Percentiles rank a stretch among this genome's conserved stretches.
phyloP scores from a whole-genome alignment of 2,113 vertebrate genomes.

The Rostratula benghalensis region DNA sequence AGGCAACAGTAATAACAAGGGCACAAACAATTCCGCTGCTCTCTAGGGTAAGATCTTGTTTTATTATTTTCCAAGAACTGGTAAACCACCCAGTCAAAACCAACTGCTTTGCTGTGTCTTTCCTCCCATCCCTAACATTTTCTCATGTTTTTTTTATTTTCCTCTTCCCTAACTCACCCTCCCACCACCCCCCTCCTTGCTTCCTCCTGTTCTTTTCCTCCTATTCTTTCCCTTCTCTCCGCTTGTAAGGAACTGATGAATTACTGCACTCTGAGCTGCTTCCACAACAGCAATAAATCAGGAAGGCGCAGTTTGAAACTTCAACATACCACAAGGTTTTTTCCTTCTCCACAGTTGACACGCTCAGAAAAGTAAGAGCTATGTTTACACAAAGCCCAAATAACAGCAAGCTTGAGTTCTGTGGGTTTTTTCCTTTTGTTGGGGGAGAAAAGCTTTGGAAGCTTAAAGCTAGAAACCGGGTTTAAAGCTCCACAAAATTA shows the following conservation, averaged over 20 bases:
- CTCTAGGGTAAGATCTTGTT: neutral
- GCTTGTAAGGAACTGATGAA: neutral
- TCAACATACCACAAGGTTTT: neutral
- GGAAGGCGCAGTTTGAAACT: neutral
- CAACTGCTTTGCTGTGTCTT: neutral
- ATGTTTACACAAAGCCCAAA: neutral
- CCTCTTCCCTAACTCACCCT: neutral
- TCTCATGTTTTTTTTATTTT: neutral
- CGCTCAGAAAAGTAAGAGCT: neutral
- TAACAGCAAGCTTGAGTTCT: neutral
- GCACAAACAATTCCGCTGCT: neutral
- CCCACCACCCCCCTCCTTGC: neutral
- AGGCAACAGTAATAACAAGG: neutral
- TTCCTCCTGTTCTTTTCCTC: slow-evolving; percentile 49
- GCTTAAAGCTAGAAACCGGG: neutral
- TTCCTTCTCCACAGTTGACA: neutral
- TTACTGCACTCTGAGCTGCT: neutral
- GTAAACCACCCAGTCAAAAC: neutral
- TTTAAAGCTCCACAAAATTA: neutral
- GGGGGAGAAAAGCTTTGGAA: neutral
- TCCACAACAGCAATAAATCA: slow-evolving; percentile 13
- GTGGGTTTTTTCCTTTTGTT: neutral
- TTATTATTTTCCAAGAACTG: neutral
- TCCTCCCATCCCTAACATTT: neutral
- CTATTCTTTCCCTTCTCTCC: slow-evolving; percentile 15